Base-by-base conservation (phyloP, 2,888 invertebrate genomes). In the Alsophila aescularia region DNA sequence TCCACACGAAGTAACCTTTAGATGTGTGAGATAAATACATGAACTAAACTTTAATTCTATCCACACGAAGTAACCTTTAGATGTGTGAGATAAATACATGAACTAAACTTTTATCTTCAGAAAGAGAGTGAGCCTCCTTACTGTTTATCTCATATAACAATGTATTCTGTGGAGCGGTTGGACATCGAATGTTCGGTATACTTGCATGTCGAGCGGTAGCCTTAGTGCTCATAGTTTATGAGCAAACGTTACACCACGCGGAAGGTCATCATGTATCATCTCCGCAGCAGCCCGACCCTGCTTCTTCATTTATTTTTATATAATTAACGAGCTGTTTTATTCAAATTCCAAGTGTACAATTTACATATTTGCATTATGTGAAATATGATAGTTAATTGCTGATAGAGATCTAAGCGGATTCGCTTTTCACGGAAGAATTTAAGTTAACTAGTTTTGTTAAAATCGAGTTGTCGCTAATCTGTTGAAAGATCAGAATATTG, bases 401-500 rank as follows among this genome's bases (percentile, higher is more conserved):
- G 51, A 51, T 43, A 51, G 21, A 27, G 42, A 50, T 50, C 50
- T 35, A 27, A 12, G 21, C 16, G 24, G 48, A 49, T 8, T 32
- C 31, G 29, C 31, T 18, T 31, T 32, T 31, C 39, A 21, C 18
- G n/a, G 31, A 29, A 37, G 16, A 27, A 27, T 16, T 18, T 9
- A 27, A 27, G n/a, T 10, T 29, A 29, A n/a, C 29, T 10, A 29
- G 29, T 29, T 29, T 29, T 29, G 10, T n/a, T 29, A 29, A 4
- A 29, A 29, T 24, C 7, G 8, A n/a, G 10, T 29, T 44, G 24
- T 45, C 18, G 15, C 35, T 35, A 13, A 35, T 35, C 35, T 13
- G 35, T 9, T 14, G 13, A 35, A 35, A 35, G 35, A 15, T 15
- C 15, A 35, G 15, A 9, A 34, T 9, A 35, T 9, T 29, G 29